A percentile compares a stretch with the other conserved stretches of the same genome.
Evolutionary conservation across 2,888 invertebrate genomes (phyloP).

Genomic region (Drosophila borealis): DNA sequence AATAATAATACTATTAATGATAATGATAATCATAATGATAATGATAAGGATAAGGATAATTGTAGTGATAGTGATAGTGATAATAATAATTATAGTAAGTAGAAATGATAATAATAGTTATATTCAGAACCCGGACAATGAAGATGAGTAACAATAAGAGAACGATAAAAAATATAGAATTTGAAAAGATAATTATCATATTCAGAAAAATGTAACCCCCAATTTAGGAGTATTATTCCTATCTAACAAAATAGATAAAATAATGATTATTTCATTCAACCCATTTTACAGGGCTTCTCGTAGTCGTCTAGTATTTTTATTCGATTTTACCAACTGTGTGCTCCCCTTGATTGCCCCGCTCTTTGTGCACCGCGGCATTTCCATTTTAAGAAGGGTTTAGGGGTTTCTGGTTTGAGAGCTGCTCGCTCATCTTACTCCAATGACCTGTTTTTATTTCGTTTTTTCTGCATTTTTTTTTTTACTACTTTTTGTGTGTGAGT

Average conservation of each 20-base stretch:
- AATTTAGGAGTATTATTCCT: no score
- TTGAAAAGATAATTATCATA: no score
- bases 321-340: slow-evolving; percentile 7
- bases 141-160: no score
- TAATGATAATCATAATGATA: neutral
- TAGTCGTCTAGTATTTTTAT: slow-evolving; percentile 1
- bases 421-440: slow-evolving; percentile 75
- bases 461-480: slow-evolving; percentile 40
- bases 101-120: no score
- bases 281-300: slow-evolving; percentile 1
- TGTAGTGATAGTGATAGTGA: neutral
- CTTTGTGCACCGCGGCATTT: slow-evolving; percentile 52
- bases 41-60: neutral
- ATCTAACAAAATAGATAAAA: no score
- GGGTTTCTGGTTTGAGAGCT: slow-evolving; percentile 16
- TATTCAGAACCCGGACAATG: no score
- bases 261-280: neutral
- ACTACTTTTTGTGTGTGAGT: slow-evolving; percentile 8
- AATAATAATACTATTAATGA: neutral
- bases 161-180: no score
- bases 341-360: no score
- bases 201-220: no score
- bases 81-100: no score
- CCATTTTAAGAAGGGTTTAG: slow-evolving; percentile 33
- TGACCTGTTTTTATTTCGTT: slow-evolving; percentile 77